These are phyloP conservation scores for Drosophila longiperda DNA, from an alignment of 2,888 invertebrate genomes.

Conservation along the genomic window DNA sequence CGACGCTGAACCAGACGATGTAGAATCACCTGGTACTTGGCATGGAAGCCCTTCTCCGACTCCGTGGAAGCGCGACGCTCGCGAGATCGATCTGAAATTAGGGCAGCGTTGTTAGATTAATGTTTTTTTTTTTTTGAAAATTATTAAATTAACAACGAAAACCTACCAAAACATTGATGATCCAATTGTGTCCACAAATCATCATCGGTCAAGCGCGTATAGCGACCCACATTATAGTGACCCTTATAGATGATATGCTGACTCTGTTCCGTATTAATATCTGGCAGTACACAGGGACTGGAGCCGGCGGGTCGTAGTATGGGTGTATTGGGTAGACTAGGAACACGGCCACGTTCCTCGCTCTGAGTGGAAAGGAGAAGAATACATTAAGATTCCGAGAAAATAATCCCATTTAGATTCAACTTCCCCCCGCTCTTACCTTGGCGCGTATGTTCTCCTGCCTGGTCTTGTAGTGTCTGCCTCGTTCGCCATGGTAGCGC, in stretches of 20 bases:
- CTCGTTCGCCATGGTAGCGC: slow-evolving; percentile 87
- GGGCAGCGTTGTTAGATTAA: neutral
- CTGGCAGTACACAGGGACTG: slow-evolving; percentile 88
- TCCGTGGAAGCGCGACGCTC: slow-evolving; percentile 89
- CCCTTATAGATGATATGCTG: slow-evolving; percentile 90
- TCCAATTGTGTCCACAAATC: slow-evolving; percentile 89
- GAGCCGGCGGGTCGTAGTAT: slow-evolving; percentile 89
- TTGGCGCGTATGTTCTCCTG: slow-evolving; percentile 91
- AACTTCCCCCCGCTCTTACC: slow-evolving; percentile 84
- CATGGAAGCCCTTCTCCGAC: slow-evolving; percentile 94
- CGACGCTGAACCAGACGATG: slow-evolving; percentile 95
- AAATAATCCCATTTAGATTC: neutral
- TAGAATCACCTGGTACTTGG: slow-evolving; percentile 93
- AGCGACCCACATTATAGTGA: slow-evolving; percentile 89
- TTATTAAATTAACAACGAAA: no score
- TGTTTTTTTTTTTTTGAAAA: no score
- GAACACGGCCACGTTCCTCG: slow-evolving; percentile 90
- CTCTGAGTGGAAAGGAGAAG: slow-evolving; percentile 80
- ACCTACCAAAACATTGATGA: slow-evolving; percentile 83
- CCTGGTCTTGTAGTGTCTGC: slow-evolving; percentile 88
- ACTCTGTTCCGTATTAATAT: slow-evolving; percentile 74
- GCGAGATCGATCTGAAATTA: slow-evolving; percentile 80
- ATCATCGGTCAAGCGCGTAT: slow-evolving; percentile 91
- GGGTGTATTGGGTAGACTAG: slow-evolving; percentile 90
- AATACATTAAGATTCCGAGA: no score